Base-by-base conservation (phyloP, 1,140 invertebrate genomes). In the Drosophila kurseongensis region DNA sequence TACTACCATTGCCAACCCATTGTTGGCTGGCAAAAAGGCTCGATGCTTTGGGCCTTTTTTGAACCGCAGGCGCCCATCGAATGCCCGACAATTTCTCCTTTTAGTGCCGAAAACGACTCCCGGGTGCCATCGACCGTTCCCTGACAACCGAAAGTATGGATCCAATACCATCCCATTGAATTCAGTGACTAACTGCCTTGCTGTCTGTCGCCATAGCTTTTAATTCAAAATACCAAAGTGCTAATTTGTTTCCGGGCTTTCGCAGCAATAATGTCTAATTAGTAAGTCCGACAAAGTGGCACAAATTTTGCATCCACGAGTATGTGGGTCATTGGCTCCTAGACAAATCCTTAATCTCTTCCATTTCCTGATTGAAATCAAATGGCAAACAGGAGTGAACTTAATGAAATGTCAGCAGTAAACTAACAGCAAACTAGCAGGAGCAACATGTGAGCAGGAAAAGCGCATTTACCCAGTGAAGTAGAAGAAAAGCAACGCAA, bases 141-240 rank as follows among this genome's bases (percentile, higher is more conserved):
- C 52, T 62, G 50, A 44, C 58, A 65, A 59, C 47, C 45, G 13
- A 58, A 67, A 57, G 54, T 9, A 58, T 18, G 4, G 16, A 47
- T 32, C 14, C 48, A 35, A n/a, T 54, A 27, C 42, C 68, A 44
- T 32, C 40, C 27, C n/a, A 32, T n/a, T 16, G 55, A 69, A 16
- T 45, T 50, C 63, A 69, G 81, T 80, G 78, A 85, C 78, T 85
- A 85, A 80, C 81, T 85, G 81, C 68, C 61, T 75, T 62, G 48
- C 42, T 50, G 45, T 82, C 66, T 78, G 50, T 62, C 56, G 38
- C 35, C 66, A 47, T 51, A 58, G 78, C 65, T 51, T 82, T 86
- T 78, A 78, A 78, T 86, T 75, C 65, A 58, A 55, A 78, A 75
- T 58, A 75, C 57, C 61, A 75, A 47, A 54, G 69, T 65, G 69